Percentiles rank a stretch among this genome's conserved stretches.
Evolutionary conservation across 2,888 invertebrate species (phyloP).

Genomic region (Geotrupes spiniger): DNA sequence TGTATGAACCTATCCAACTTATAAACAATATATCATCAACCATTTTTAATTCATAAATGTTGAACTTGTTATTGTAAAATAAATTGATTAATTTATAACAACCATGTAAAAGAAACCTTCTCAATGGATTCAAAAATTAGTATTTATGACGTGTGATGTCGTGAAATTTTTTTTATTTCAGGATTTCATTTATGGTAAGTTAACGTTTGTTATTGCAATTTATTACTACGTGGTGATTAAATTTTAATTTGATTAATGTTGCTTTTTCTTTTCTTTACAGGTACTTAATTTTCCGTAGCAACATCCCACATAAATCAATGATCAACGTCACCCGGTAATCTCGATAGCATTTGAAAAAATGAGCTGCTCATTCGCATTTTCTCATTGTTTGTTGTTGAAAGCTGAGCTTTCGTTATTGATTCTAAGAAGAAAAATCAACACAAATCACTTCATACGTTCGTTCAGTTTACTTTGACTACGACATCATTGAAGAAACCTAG

Average conservation of each 20-base stretch:
- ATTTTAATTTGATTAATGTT: slow-evolving; percentile 1
- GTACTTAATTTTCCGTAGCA: neutral
- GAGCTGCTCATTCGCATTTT: slow-evolving; percentile 23
- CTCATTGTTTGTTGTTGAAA: slow-evolving; percentile 31
- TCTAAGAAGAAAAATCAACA: slow-evolving; percentile 9
- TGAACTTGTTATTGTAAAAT: no score
- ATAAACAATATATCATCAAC: no score
- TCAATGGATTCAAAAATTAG: no score
- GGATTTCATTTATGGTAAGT: no score
- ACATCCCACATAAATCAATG: slow-evolving; percentile 10
- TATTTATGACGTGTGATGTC: no score
- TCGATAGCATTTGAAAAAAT: neutral
- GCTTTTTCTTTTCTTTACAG: slow-evolving; percentile 7
- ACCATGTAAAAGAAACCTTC: no score
- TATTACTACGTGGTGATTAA: neutral
- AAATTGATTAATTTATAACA: no score
- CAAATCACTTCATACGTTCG: slow-evolving; percentile 12
- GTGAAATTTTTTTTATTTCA: no score
- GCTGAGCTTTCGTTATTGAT: slow-evolving; percentile 25
- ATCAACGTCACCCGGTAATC: slow-evolving; percentile 6
- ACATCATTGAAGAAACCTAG: slow-evolving; percentile 17
- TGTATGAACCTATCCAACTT: slow-evolving; percentile 2
- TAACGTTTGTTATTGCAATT: no score
- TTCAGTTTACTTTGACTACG: no score
- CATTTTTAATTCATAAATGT: no score